Evolutionary conservation across 1,140 invertebrate genomes (phyloP).

Genomic region (Acyrthosiphon pisum): DNA sequence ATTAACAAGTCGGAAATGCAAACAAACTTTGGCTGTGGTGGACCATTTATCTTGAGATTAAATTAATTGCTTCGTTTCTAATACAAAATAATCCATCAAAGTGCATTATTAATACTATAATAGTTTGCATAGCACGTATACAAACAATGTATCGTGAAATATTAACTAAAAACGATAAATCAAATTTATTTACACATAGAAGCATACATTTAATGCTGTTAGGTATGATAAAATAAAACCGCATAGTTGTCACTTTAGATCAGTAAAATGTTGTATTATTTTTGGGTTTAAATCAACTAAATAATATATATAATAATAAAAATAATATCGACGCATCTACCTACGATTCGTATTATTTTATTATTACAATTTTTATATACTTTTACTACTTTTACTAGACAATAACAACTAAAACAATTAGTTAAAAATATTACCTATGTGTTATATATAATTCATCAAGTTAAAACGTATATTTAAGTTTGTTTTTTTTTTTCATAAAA

Average conservation of each 20-base stretch:
- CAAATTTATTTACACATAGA: background rate
- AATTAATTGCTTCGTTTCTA: slow-evolving; percentile 8
- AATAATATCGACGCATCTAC: background rate
- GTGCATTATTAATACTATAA: slow-evolving; percentile 1
- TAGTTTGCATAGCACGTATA: background rate
- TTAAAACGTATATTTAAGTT: background rate
- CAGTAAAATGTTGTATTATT: background rate
- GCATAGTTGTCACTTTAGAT: background rate
- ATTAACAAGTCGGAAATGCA: background rate
- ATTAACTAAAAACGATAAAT: background rate
- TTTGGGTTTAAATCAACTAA: background rate
- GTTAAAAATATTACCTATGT: background rate
- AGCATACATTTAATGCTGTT: background rate
- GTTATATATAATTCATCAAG: background rate
- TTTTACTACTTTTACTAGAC: background rate
- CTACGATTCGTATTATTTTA: no score
- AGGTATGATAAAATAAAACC: background rate
- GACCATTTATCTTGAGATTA: background rate
- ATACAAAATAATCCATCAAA: slow-evolving; percentile 2
- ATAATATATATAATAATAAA: background rate
- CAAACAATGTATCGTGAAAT: background rate
- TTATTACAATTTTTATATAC: background rate
- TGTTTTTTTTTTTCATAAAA: background rate
- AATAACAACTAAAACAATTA: background rate
- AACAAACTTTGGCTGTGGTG: background rate